Base-by-base conservation (phyloP, 2,888 invertebrate genomes). In the Leptinotarsa peninsularis region DNA sequence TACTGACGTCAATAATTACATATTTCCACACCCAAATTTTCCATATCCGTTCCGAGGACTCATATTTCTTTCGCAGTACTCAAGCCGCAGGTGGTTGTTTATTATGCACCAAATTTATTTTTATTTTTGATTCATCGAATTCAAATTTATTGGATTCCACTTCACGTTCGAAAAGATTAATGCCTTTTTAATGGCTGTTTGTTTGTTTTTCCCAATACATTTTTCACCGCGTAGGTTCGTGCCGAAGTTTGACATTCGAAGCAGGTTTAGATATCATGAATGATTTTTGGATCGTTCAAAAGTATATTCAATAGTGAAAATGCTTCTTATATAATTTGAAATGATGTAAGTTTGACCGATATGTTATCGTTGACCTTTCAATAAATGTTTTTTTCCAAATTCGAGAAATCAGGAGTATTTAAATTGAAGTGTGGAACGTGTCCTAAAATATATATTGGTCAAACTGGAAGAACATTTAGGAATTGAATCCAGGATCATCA, bases 11-110 rank as follows among this genome's bases (percentile, higher is more conserved):
- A 14, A 60, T 5, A 15, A 23, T 27, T 27, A 60, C 15, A 23
- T 4, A 60, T 27, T 27, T 15, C 21, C 60, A 33, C 14, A 60
- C 17, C 17, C 27, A 4, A 23, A 13, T 27, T 60, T 23, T 27
- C 17, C 27, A 4, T 21, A 27, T 17, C 15, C 23, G 17, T 27
- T 60, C 1, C 60, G 15, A 60, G 60, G 5, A 60, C 17, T 15
- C 10, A 60, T 4, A 60, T 15, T 21, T 60, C 60, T 60, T 60
- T 15, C 15, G 15, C 50, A 7, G 21, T 23, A 67, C 50, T 67
- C 50, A 21, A 67, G 60, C 67, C 23, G 50, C 67, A 67, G 49
- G 67, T 67, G 67, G 67, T 67, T 67, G 50, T 67, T 67, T 50
- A 67, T 67, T 49, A 49, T 49, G 18, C 49, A 21, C 49, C 21